phyloP scores from a whole-genome alignment of 1,140 invertebrate species.

The Zaprionus capensis region DNA sequence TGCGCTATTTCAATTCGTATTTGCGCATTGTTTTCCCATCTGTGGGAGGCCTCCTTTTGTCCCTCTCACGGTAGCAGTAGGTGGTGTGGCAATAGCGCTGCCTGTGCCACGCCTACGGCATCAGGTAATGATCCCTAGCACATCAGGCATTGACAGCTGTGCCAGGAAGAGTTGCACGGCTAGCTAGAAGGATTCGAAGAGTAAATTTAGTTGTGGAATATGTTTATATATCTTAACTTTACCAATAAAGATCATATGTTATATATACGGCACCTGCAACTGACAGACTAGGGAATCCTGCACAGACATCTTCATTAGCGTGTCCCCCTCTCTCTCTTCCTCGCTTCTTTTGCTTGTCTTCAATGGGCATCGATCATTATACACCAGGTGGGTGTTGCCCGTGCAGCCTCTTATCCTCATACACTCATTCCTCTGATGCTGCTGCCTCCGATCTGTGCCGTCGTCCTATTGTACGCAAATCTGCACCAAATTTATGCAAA shows the following conservation, averaged over 20 bases:
- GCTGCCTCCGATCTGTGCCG: constrained; percentile 2
- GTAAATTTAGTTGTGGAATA: neutral
- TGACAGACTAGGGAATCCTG: neutral
- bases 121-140: constrained; percentile 21
- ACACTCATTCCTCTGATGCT: neutral
- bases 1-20: constrained; percentile 51
- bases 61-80: constrained; percentile 32
- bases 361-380: constrained; percentile 50
- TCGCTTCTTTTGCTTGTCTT: neutral
- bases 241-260: neutral
- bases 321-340: neutral
- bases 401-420: constrained; percentile 22
- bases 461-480: constrained; percentile 74
- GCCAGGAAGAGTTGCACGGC: neutral
- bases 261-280: neutral
- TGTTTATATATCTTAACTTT: neutral
- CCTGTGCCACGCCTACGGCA: constrained; percentile 33
- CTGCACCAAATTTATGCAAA: constrained; percentile 79
- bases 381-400: constrained; percentile 38
- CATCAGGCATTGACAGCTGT: constrained; percentile 33
- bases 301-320: constrained; percentile 37
- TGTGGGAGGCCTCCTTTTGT: constrained; percentile 1
- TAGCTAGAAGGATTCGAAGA: constrained; percentile 2
- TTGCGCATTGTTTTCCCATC: constrained; percentile 33
- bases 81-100: constrained; percentile 36